Evolutionary conservation across 2,797 vertebrate genomes (phyloP).

Genomic region (Lateolabrax maculatus): DNA sequence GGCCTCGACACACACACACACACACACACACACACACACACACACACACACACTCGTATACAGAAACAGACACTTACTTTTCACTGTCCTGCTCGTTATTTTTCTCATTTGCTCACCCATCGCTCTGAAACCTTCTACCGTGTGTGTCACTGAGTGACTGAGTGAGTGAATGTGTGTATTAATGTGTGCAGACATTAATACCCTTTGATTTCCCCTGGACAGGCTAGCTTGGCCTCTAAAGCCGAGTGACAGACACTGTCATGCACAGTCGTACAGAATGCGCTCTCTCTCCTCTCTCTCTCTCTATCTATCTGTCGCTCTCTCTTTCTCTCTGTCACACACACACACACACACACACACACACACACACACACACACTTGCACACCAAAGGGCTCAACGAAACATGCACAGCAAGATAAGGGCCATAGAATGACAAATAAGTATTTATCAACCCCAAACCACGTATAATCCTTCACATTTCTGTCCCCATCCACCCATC

Average conservation of each 20-base stretch:
- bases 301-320: too few relatives aligned
- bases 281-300: neutral
- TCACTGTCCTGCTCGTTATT: constrained; percentile 39
- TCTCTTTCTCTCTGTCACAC: neutral
- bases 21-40: constrained; percentile 16
- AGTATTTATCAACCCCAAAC: constrained; percentile 86
- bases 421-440: constrained; percentile 82
- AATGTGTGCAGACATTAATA: constrained; percentile 58
- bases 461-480: constrained; percentile 85
- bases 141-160: neutral
- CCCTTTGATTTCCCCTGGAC: constrained; percentile 60
- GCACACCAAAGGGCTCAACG: constrained; percentile 65
- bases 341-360: constrained; percentile 10
- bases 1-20: constrained; percentile 60
- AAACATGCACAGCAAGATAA: constrained; percentile 85
- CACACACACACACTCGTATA: too few relatives aligned
- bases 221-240: constrained; percentile 59
- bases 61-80: constrained; percentile 40
- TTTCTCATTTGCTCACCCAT: constrained; percentile 45
- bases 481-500: constrained; percentile 64
- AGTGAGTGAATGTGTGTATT: neutral
- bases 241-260: constrained; percentile 51
- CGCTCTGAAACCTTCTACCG: constrained; percentile 22
- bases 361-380: constrained; percentile 33
- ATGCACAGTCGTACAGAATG: neutral